Evolutionary conservation across 2,888 invertebrate genomes (phyloP), one percentile per base, ranked within the genome.

Genomic region (Neuroscelio doddi): DNA sequence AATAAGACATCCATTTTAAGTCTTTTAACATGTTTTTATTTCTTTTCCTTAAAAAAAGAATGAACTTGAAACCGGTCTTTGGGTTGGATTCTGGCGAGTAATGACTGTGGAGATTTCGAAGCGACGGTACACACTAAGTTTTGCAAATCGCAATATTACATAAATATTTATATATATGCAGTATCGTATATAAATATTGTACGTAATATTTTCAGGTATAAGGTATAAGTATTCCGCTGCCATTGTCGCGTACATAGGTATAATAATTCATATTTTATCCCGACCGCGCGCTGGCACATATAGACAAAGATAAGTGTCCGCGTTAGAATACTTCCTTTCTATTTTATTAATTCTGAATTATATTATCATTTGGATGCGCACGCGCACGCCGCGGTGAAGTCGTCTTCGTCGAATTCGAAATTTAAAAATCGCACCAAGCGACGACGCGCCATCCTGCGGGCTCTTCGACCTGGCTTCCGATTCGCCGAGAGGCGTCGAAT

Each of bases 31-130:
- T 79, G 79, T 81, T 80, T 81, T 82, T 82, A 81, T 81, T 82
- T 79, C 77, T 78, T 80, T 79, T 80, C 71, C 78, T 82, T 83
- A 80, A 83, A 83, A 83, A 83, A 83, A 81, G 81, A 83, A 81
- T 82, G 79, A 83, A 82, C 80, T 83, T 80, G 80, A 80, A 82
- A 81, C 80, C 69, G 76, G 72, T 82, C 80, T 65, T 80, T 70
- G 69, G 75, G 71, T 78, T 79, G 78, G 73, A 78, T 80, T 78
- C 79, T 81, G 80, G 81, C 81, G 80, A 81, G 76, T 82, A 81
- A 83, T 83, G 81, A 81, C 77, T 79, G 80, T 79, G 81, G 81
- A 81, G 79, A 80, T 81, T 81, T 79, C 75, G 76, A 82, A 83
- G 82, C 82, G 82, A 81, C 79, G 73, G 75, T 82, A 82, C 79